Base-by-base conservation (phyloP, 1,140 invertebrate species). In the silkworm (Bombyx mori) region DNA sequence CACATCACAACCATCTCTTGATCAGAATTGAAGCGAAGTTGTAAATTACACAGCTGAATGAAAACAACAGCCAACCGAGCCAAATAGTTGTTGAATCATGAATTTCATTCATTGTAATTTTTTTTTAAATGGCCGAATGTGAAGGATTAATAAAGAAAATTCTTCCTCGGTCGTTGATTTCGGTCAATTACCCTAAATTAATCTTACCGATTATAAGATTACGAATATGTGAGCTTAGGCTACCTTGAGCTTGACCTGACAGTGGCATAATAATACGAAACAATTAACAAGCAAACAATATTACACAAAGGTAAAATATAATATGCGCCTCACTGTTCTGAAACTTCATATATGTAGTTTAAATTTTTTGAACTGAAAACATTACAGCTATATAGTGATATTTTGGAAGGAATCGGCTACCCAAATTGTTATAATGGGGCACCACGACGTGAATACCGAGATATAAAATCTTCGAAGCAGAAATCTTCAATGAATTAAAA, bases 211-310 rank as follows among this genome's bases (percentile, higher is more conserved):
- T 10, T 49, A 18, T 49, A 10, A 47, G 9, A 47, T 47, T 49
- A 18, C 7, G 48, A 10, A 49, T 49, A 49, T 18, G 8, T 12
- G 45, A 54, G 8, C 44, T 45, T 46, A 42, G 42, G 61, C 66
- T 66, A 61, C 77, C 75, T 82, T 82, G 77, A 80, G 70, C 79
- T 79, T 80, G 71, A 80, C 68, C 75, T 66, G 61, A 54, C 56
- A 44, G 62, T 45, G 52, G 51, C 54, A 57, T 67, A 58, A 69
- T 63, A 66, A 70, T 60, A 59, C 56, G 45, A 60, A 46, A 61
- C 58, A 56, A 56, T 58, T 61, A 58, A 61, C 45, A 48, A 61
- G 61, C 56, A 63, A 66, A 60, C 42, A 52, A 68, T 69, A 35
- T 35, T 35, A 35, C 4, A 35, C 26, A 35, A 35, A 2, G 26